These are phyloP conservation scores for Chionodraco myersi DNA, from an alignment of 2,113 vertebrate genomes.

Conservation along the genomic window DNA sequence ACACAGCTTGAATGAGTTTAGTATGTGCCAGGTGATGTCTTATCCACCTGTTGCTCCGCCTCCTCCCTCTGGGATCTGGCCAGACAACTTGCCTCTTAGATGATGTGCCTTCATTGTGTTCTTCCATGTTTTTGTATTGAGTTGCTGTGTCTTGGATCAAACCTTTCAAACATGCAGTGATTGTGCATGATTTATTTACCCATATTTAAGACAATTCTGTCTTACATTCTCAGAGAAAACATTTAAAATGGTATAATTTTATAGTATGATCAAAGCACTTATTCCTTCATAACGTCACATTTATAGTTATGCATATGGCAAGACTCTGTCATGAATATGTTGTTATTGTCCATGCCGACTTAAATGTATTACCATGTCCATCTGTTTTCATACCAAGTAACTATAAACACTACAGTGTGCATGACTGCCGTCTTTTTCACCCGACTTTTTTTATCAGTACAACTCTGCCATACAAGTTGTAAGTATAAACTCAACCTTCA, in stretches of 20 bases:
- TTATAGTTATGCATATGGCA: background rate
- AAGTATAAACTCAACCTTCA: background rate
- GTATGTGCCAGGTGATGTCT: background rate
- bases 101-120: background rate
- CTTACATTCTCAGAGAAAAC: conserved; percentile 2
- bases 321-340: background rate
- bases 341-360: background rate
- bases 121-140: conserved; percentile 2
- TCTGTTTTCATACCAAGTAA: background rate
- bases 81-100: conserved; percentile 12
- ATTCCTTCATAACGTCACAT: background rate
- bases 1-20: conserved; percentile 15
- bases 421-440: background rate
- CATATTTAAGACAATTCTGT: background rate
- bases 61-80: background rate
- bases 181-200: conserved; percentile 2
- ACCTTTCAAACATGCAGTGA: background rate
- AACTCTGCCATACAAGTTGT: background rate
- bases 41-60: conserved; percentile 17
- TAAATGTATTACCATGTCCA: background rate
- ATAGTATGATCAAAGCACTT: background rate
- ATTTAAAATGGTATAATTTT: no score
- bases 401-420: background rate
- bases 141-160: background rate
- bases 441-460: background rate